Evolutionary conservation across 2,113 vertebrate genomes (phyloP).

Genomic region (Theropithecus gelada): DNA sequence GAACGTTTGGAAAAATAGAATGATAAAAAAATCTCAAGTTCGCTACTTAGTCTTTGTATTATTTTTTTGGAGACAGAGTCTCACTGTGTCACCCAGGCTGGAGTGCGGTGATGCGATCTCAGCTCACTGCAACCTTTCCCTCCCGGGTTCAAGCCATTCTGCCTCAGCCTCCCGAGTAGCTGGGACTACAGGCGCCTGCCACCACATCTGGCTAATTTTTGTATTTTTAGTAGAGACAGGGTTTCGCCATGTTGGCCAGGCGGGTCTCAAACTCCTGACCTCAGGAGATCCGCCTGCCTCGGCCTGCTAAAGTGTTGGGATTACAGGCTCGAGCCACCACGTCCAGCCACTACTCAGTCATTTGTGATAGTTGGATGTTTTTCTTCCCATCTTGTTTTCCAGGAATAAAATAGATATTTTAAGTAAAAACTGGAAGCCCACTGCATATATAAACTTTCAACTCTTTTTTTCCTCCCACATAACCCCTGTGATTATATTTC

Average conservation of each 20-base stretch:
- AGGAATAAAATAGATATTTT: not conserved
- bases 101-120: too few relatives aligned
- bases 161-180: too few relatives aligned
- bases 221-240: too few relatives aligned
- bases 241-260: too few relatives aligned
- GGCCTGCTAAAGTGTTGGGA: too few relatives aligned
- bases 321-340: not conserved
- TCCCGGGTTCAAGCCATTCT: too few relatives aligned
- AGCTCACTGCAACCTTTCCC: too few relatives aligned
- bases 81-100: too few relatives aligned
- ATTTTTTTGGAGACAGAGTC: too few relatives aligned
- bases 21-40: not conserved
- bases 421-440: not conserved
- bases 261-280: too few relatives aligned
- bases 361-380: not conserved
- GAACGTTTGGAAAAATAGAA: not conserved
- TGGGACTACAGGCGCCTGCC: too few relatives aligned
- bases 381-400: not conserved
- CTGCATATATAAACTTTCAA: not conserved
- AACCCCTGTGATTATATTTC: not conserved
- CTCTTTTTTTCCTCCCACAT: not conserved
- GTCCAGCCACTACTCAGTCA: not conserved
- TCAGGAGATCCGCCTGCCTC: fast-evolving
- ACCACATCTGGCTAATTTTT: too few relatives aligned
- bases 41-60: not conserved